phyloP scores from a whole-genome alignment of 1,140 invertebrate genomes.

The Penaeus indicus region DNA sequence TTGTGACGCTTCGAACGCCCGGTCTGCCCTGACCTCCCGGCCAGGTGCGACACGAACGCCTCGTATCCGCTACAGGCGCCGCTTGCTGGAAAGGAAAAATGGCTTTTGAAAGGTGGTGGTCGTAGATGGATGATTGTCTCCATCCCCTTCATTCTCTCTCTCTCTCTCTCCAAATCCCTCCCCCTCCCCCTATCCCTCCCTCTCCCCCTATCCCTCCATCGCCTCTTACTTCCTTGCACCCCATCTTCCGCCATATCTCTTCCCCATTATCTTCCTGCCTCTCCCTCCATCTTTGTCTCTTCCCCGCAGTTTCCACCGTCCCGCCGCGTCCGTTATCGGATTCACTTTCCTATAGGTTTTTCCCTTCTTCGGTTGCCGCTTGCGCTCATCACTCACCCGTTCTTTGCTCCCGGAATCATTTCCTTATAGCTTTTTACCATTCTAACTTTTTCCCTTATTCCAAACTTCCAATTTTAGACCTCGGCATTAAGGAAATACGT shows the following conservation, averaged over 20 bases:
- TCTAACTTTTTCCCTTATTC: neutral
- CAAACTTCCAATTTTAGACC: neutral
- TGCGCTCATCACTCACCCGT: conserved; percentile 13
- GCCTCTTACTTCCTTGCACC: neutral
- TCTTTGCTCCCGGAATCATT: neutral
- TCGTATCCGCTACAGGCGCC: no score
- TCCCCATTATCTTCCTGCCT: neutral
- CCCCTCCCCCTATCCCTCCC: neutral
- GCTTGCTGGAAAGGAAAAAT: no score
- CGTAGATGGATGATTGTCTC: neutral
- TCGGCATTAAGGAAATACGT: no score
- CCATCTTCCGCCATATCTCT: neutral
- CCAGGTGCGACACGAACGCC: no score
- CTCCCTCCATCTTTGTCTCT: neutral
- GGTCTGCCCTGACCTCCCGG: no score
- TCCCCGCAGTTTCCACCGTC: neutral
- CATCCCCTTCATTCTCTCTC: neutral
- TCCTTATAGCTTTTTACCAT: neutral
- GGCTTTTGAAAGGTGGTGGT: no score
- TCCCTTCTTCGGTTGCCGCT: neutral
- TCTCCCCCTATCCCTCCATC: neutral
- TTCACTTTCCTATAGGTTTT: neutral
- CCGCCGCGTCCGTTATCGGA: neutral
- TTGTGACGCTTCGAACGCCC: no score
- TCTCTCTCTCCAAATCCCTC: neutral